phyloP scores from a whole-genome alignment of 2,888 invertebrate genomes.

The Harpagoxenus sublaevis region DNA sequence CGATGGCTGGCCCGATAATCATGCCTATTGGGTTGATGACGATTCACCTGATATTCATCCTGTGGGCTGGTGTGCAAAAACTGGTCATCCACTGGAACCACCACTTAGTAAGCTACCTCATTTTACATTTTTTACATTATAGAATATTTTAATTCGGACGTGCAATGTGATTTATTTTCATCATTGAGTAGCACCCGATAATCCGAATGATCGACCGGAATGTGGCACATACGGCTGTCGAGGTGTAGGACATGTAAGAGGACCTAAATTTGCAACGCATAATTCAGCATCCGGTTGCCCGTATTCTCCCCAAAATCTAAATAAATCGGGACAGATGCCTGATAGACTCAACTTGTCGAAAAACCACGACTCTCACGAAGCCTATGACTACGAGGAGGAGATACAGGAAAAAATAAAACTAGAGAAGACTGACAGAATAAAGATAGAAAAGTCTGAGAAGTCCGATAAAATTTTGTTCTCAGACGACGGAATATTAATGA shows the following conservation, averaged over 20 bases:
- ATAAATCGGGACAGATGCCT: conserved; percentile 86
- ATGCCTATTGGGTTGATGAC: conserved; percentile 96
- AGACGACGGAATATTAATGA: conserved; percentile 79
- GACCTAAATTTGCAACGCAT: conserved; percentile 92
- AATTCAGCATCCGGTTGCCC: conserved; percentile 92
- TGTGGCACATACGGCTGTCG: conserved; percentile 96
- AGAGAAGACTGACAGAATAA: conserved; percentile 82
- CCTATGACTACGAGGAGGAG: conserved; percentile 83
- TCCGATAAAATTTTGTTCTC: conserved; percentile 70
- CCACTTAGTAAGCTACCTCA: conserved; percentile 90
- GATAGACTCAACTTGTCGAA: conserved; percentile 87
- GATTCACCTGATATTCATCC: conserved; percentile 97
- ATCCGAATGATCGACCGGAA: conserved; percentile 88
- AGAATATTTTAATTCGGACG: conserved; percentile 17
- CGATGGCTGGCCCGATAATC: conserved; percentile 95
- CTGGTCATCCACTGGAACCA: conserved; percentile 94
- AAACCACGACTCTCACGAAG: conserved; percentile 77
- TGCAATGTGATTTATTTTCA: conserved; percentile 33
- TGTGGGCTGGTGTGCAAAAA: conserved; percentile 96
- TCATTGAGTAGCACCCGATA: conserved; percentile 88
- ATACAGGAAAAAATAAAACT: conserved; percentile 77
- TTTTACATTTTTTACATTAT: background rate
- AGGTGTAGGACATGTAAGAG: conserved; percentile 95
- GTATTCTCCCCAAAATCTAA: conserved; percentile 89
- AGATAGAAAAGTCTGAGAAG: conserved; percentile 79